Evolutionary conservation across 2,888 invertebrate genomes (phyloP).

Genomic region (Noctua comes): DNA sequence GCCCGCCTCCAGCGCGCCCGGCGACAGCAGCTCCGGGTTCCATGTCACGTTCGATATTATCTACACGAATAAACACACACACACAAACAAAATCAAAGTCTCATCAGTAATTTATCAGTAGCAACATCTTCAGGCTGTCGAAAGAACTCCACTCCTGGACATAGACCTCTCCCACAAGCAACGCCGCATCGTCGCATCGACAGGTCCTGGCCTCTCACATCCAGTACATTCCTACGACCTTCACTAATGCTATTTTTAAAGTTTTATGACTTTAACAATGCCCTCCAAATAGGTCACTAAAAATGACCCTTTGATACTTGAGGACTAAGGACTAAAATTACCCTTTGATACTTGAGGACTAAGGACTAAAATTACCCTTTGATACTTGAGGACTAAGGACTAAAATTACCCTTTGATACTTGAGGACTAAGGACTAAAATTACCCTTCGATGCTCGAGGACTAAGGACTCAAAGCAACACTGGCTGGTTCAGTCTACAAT

Average conservation of each 20-base stretch:
- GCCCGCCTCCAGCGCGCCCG: slow-evolving; percentile 93
- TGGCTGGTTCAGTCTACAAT: background rate
- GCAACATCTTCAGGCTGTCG: background rate
- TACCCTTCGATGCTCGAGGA: background rate
- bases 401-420: background rate
- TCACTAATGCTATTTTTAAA: background rate
- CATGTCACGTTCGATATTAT: slow-evolving; percentile 94
- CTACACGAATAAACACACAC: slow-evolving; percentile 74
- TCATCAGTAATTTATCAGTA: background rate
- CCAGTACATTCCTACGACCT: background rate
- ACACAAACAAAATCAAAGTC: background rate
- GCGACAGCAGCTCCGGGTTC: slow-evolving; percentile 93
- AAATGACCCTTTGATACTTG: background rate
- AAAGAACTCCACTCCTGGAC: background rate
- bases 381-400: background rate
- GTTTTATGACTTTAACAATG: background rate
- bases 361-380: background rate
- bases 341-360: background rate
- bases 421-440: background rate
- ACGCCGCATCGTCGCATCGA: background rate
- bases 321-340: background rate
- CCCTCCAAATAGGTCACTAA: background rate
- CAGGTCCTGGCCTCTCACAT: background rate
- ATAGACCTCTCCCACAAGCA: background rate
- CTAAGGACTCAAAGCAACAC: background rate